Evolutionary conservation across 2,113 vertebrate species (phyloP).

Genomic region (Rissa tridactyla): DNA sequence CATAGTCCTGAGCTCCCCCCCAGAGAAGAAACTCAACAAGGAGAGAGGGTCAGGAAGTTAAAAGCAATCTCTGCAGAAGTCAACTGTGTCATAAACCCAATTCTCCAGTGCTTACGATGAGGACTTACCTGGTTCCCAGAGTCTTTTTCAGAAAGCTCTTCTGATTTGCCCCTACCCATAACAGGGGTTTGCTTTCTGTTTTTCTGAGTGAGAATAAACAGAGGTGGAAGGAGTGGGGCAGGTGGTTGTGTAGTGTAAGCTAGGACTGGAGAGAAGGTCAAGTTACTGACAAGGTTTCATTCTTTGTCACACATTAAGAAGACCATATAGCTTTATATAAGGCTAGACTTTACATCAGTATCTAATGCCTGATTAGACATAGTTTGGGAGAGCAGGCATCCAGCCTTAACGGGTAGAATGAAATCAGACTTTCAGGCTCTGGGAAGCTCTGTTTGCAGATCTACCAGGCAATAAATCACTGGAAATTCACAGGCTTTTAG

Average conservation of each 20-base stretch:
- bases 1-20: neutral
- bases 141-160: neutral
- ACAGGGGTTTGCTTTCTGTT: neutral
- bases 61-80: neutral
- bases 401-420: neutral
- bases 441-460: neutral
- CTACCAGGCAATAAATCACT: neutral
- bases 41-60: constrained; percentile 16
- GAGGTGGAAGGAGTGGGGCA: neutral
- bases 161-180: neutral
- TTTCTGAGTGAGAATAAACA: neutral
- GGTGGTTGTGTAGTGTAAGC: neutral
- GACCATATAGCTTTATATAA: neutral
- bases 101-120: neutral
- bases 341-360: neutral
- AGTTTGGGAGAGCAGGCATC: neutral
- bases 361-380: neutral
- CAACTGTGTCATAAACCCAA: neutral
- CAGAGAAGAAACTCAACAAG: neutral
- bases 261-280: neutral
- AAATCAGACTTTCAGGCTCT: neutral
- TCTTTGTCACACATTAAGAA: neutral
- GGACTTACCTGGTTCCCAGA: neutral
- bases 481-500: neutral
- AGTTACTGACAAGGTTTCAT: neutral